Base-by-base conservation (phyloP, 2,888 invertebrate genomes). In the Nomada fabriciana region DNA sequence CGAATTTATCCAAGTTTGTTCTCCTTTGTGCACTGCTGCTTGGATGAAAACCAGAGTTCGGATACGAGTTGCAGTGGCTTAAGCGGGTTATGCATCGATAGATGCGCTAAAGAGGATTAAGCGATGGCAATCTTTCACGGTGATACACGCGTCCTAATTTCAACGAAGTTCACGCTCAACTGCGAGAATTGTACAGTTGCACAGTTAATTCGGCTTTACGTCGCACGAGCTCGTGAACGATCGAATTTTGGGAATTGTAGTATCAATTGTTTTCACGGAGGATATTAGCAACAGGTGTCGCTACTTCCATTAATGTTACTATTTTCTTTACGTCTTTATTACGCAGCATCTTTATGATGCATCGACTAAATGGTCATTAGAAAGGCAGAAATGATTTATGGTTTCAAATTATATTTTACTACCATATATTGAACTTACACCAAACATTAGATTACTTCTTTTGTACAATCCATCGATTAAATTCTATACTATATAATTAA, bases 1-100 rank as follows among this genome's bases (percentile, higher is more conserved):
- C 42, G 18, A 68, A 63, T 23, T 70, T 73, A 72, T 70, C 59
- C 25, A 77, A 64, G 15, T 59, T 76, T 76, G 42, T 71, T 71
- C 50, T 59, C 53, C 71, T 80, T 71, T 71, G 59, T 53, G 55
- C 55, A 65, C 52, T 80, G 65, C 60, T 65, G 70, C 53, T 55
- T 65, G 23, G 43, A 18, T 18, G n/a, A 52, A 64, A 42, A 63
- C 25, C 23, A 29, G 61, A 57, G 67, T 53, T 61, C 20, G 25
- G 23, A n/a, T 36, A 18, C 67, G 3, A 20, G 55, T 36, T 50
- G 42, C 47, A 60, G 25, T 60, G 55, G 64, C 43, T 73, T 57
- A 65, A 57, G 29, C 63, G 36, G 15, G 43, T 57, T 55, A 29
- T 55, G 25, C 18, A 60, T 61, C 61, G 69, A 55, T 53, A 69